These are phyloP conservation scores for Tyto alba DNA, from an alignment of 2,113 vertebrate species.

Conservation along the genomic window DNA sequence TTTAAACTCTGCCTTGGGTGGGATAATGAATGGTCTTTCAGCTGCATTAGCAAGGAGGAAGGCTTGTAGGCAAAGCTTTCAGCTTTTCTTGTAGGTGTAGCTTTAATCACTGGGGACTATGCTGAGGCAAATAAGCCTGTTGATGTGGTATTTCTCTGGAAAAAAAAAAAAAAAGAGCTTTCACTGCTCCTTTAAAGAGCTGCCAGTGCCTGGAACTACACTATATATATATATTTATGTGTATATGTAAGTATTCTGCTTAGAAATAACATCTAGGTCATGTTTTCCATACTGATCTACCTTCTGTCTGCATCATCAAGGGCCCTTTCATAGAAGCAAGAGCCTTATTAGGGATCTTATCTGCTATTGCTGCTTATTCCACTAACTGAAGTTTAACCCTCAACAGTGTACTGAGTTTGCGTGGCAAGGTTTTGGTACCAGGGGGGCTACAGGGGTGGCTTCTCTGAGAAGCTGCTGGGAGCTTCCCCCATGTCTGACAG, in stretches of 20 bases:
- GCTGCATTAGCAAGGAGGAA: background rate
- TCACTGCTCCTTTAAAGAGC: constrained; percentile 6
- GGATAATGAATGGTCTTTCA: constrained; percentile 20
- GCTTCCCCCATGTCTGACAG: background rate
- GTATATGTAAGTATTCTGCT: background rate
- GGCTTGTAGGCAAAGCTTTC: constrained; percentile 20
- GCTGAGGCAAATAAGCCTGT: background rate
- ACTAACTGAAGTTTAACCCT: background rate
- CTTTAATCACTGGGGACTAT: constrained; percentile 30
- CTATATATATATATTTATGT: background rate
- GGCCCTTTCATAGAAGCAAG: background rate
- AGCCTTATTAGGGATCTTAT: background rate
- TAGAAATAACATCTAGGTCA: constrained; percentile 23
- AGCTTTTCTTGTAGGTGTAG: constrained; percentile 12
- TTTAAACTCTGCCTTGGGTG: constrained; percentile 7
- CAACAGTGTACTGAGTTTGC: background rate
- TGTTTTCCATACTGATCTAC: constrained; percentile 20
- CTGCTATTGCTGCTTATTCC: background rate
- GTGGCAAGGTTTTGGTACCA: background rate
- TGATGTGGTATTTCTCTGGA: background rate
- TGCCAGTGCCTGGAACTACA: background rate
- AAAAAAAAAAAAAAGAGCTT: background rate
- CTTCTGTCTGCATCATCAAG: constrained; percentile 18
- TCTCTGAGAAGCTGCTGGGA: background rate
- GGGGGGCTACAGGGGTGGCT: no score